These are phyloP conservation scores for Drosophila dives DNA, from an alignment of 2,888 invertebrate genomes.

Conservation along the genomic window DNA sequence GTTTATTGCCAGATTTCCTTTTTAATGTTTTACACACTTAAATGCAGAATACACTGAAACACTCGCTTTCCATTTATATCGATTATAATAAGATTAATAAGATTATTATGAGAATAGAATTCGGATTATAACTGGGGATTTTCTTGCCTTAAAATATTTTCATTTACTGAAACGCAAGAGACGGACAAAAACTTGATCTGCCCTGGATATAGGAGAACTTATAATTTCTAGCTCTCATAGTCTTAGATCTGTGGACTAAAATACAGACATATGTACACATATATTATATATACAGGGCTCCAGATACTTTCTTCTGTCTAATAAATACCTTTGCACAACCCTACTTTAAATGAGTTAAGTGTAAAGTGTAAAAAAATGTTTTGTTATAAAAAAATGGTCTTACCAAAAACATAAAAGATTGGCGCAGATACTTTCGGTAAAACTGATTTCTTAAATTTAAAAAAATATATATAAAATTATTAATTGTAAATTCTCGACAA, in stretches of 20 bases:
- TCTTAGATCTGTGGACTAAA: not conserved
- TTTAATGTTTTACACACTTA: not conserved
- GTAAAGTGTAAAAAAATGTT: not conserved
- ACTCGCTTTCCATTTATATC: no score
- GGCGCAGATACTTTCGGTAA: not conserved
- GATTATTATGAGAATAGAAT: no score
- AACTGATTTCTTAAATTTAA: not conserved
- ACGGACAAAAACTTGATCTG: not conserved
- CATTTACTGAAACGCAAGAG: not conserved
- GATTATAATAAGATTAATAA: no score
- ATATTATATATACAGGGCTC: not conserved
- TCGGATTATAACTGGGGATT: not conserved
- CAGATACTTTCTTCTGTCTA: not conserved
- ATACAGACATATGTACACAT: not conserved
- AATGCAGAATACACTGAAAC: not conserved
- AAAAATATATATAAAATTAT: rapidly evolving
- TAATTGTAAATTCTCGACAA: not conserved
- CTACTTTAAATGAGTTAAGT: not conserved
- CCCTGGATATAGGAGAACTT: not conserved
- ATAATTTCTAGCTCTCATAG: not conserved
- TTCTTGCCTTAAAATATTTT: not conserved
- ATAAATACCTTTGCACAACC: not conserved
- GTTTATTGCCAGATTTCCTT: not conserved
- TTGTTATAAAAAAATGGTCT: no score
- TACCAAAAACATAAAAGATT: not conserved